Evolutionary conservation across 2,113 vertebrate species (phyloP), one percentile per base, ranked within the genome.

Genomic region (Clarias gariepinus): DNA sequence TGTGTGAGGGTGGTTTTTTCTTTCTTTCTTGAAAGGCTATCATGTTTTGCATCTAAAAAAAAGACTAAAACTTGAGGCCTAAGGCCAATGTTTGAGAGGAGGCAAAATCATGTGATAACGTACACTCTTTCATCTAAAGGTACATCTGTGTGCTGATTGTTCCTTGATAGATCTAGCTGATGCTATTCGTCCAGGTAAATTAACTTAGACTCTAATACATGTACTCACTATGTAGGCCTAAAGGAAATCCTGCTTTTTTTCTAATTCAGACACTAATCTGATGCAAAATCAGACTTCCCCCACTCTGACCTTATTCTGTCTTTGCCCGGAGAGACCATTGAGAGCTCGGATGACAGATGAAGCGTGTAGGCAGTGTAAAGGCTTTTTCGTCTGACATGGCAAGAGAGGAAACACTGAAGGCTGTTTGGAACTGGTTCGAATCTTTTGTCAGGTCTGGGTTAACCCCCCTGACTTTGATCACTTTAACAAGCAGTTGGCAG

Each of bases 401-500:
- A 41, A 83, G 19, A 87, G 28, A 83, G 81, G 81, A 83, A 83
- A 58, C 47, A 87, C 69, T 77, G 47, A 83, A 61, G 81, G 85
- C 85, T 81, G 25, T 86, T 73, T 73, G 64, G 36, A 86, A 58
- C 41, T 83, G 81, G 80, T 66, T 83, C 12, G 12, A 82, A 61
- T 36, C 78, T 53, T 74, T 81, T 82, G 81, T 83, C 60, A 33
- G 76, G 69, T 33, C 69, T 82, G 23, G 64, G n/a, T 25, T 77
- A 28, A 73, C 60, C 57, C 52, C 64, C 71, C 23, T 12, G 60
- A 36, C 86, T 83, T 87, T 68, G 60, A 83, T 87, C 71, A 66
- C 16, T 25, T 13, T 66, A 87, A 78, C 73, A 87, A 68, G 86
- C 18, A 83, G 12, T 74, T 87, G 81, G 86, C 86, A 87, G 60